Evolutionary conservation across 2,113 vertebrate species (phyloP).

Genomic region (Odobenus rosmarus): DNA sequence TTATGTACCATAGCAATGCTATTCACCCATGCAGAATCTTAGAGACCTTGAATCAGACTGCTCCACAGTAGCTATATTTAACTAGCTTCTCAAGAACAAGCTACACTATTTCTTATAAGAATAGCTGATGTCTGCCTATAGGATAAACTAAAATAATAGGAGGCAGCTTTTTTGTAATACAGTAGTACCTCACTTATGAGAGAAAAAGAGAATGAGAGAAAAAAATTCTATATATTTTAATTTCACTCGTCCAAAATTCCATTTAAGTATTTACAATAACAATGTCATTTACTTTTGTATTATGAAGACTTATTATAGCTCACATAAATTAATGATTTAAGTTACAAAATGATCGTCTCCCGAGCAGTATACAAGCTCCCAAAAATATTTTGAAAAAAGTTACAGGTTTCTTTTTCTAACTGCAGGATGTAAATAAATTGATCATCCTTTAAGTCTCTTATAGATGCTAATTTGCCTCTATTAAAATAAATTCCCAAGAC

Average conservation of each 20-base stretch:
- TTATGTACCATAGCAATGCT: background rate
- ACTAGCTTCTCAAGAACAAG: slow-evolving; percentile 32
- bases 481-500: background rate
- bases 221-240: background rate
- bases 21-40: slow-evolving; percentile 58
- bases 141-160: background rate
- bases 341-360: background rate
- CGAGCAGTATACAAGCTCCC: background rate
- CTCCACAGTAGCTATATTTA: slow-evolving; percentile 58
- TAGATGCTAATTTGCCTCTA: background rate
- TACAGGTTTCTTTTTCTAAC: background rate
- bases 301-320: background rate
- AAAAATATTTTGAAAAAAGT: background rate
- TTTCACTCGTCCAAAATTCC: background rate
- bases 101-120: background rate
- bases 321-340: background rate
- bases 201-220: background rate
- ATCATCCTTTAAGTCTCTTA: background rate
- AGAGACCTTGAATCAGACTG: slow-evolving; percentile 3
- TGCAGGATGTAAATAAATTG: background rate
- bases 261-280: background rate
- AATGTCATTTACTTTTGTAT: background rate
- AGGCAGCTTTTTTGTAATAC: background rate
- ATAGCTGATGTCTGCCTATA: background rate
- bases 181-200: background rate